Conservation (phyloP, 64 coral and sea anemone genomes). For the Dendrophyllia cribrosa region DNA sequence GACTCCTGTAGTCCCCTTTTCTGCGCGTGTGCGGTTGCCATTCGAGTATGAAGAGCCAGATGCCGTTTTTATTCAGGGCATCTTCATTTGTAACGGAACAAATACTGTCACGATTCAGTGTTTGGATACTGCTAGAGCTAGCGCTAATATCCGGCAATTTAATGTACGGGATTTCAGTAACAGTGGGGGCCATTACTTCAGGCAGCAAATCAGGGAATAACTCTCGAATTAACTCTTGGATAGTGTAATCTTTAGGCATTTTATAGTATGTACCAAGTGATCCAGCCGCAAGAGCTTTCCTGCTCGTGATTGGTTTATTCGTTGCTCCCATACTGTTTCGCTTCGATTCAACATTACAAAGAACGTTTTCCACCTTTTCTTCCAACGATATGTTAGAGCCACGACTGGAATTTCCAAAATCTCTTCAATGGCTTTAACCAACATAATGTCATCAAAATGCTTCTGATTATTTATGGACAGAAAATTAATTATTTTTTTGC, state of each 20-base stretch:
- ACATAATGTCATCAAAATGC: neutral
- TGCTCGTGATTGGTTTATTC: neutral
- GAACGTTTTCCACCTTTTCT: neutral
- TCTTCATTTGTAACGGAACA: constrained; percentile 9
- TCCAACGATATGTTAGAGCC: neutral
- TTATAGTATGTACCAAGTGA: neutral
- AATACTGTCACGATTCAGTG: neutral
- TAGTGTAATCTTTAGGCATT: neutral
- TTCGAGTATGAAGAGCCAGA: neutral
- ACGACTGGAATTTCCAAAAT: constrained; percentile 16
- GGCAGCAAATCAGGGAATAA: neutral
- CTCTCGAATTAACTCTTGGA: neutral
- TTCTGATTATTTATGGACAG: neutral
- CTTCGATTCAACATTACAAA: neutral
- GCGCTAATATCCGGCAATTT: neutral
- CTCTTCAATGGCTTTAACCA: neutral
- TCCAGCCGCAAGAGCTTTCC: neutral
- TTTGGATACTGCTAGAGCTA: too few relatives aligned
- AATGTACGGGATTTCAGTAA: neutral
- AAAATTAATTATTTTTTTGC: neutral
- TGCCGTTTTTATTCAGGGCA: too few relatives aligned
- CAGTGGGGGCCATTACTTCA: neutral
- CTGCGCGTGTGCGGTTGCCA: neutral
- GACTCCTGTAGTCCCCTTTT: neutral
- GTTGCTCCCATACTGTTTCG: neutral